phyloP scores from a whole-genome alignment of 2,888 invertebrate genomes.

The Xanthia icteritia region DNA sequence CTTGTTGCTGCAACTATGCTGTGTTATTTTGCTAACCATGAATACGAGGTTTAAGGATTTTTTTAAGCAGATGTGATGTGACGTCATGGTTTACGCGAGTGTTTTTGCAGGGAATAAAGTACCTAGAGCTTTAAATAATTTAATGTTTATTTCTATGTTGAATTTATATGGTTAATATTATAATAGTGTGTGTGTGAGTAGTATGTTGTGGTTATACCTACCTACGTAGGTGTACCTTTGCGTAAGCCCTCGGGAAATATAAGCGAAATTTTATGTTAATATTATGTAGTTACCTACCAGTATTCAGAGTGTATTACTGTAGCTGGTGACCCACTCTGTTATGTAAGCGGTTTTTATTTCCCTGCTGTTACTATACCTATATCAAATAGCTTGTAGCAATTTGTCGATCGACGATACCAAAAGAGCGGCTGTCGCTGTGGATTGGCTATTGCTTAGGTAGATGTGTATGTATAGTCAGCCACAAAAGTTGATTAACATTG shows the following conservation, averaged over 20 bases:
- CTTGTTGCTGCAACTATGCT: background rate
- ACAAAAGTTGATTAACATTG: background rate
- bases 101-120: background rate
- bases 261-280: background rate
- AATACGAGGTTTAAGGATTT: background rate
- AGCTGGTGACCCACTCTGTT: background rate
- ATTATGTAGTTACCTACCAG: background rate
- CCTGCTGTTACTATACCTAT: background rate
- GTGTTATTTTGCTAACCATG: background rate
- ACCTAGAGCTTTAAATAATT: background rate
- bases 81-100: background rate
- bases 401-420: background rate
- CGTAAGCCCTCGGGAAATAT: background rate
- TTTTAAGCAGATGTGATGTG: background rate
- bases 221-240: background rate
- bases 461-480: background rate
- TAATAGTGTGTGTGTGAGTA: no score
- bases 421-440: background rate
- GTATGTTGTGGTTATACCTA: background rate
- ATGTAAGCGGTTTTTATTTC: background rate
- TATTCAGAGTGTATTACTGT: background rate
- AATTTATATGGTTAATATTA: no score
- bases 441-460: background rate
- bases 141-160: no score
- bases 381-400: background rate